Base-by-base conservation (phyloP, 2,113 vertebrate species). In the Petrocephalus microphthalmus region DNA sequence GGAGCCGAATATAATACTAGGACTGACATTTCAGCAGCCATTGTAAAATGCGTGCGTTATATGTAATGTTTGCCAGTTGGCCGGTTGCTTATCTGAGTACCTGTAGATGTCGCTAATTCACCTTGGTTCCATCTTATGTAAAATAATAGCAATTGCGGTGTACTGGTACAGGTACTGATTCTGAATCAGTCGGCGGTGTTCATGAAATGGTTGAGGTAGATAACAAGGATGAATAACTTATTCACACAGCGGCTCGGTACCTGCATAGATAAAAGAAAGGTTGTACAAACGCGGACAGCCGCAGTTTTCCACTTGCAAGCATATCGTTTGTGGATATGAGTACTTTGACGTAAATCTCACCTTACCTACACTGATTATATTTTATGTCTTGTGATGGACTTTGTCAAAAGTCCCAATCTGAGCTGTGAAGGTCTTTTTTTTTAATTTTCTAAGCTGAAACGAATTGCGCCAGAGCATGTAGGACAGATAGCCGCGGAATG, bases 81-180 rank as follows among this genome's bases (percentile, higher is more conserved):
- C 20, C 78, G 7, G 20, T 1, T 82, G 17, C 0, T 2, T 67
- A 86, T 10, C 17, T 87, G 5, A 33, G 8, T 67, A 33, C 86
- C 86, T 33, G 45, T 87, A 74, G 86, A 74, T 87, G 86, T 87
- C 86, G 60, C 86, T 57, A 64, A 49, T n/a, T 64, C 22, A 45
- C 57, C 37, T 78, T 6, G 33, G 33, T 33, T 42, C 42, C 1
- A 42, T 3, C 3, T 19, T 78, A 42, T 78, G 33, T 42, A 5
- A 13, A 7, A 54, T 49, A 2, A n/a, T 13, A 29, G 10, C 60
- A 67, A 67, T 67, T 13, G 10, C 60, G 60, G n/a, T 64, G 11
- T 17, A 51, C 6, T 82, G 42, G 7, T 37, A 37, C 20, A 20
- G 17, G 45, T 10, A 83, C 84, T 86, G 84, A 42, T 42, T 37